Base-by-base conservation (phyloP, 2,888 invertebrate genomes). In the Xestoiulus laeticollis region DNA sequence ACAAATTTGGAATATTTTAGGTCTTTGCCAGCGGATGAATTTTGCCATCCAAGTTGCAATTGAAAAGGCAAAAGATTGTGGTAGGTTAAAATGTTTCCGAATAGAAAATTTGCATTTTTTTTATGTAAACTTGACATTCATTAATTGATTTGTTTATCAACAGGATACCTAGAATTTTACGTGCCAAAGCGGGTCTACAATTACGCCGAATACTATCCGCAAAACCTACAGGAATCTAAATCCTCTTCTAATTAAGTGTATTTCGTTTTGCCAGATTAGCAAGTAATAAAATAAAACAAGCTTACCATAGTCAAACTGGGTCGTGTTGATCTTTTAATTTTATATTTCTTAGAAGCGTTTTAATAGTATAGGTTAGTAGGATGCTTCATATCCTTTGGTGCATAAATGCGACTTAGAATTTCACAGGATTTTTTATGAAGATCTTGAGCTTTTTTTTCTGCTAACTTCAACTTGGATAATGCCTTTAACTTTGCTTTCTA, bases 161-260 rank as follows among this genome's bases (percentile, higher is more conserved):
- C 88, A 90, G 90, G 91, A 19, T 92, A 94, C 0, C 91, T 98
- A 16, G 95, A 95, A 6, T 97, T 94, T 92, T 96, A 97, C 92
- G 95, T 97, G 1, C 97, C 97, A 1, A 95, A 96, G 91, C 94
- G 97, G 91, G 92, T 94, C 90, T 98, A 96, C 92, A 94, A 98
- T 92, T 98, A 98, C 92, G 94, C 94, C 19, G 95, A 96, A 89
- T 98, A 96, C 84, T 91, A 91, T 89, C 90, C 90, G 14, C 87
- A 90, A 14, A 22, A 43, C 12, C 8, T 10, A 4, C 12, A 87
- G 5, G 10, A 43, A 10, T 43, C 43, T 5, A 43, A 43, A 5
- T 43, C 43, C 43, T 43, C 43, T 5, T 43, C 43, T 8, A 43
- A 43, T 43, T 43, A 43, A 43, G 5, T 43, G 43, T 10, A 8